These are phyloP conservation scores for Phallusia fumigata DNA, from an alignment of 23 tunicate species.

Conservation along the genomic window DNA sequence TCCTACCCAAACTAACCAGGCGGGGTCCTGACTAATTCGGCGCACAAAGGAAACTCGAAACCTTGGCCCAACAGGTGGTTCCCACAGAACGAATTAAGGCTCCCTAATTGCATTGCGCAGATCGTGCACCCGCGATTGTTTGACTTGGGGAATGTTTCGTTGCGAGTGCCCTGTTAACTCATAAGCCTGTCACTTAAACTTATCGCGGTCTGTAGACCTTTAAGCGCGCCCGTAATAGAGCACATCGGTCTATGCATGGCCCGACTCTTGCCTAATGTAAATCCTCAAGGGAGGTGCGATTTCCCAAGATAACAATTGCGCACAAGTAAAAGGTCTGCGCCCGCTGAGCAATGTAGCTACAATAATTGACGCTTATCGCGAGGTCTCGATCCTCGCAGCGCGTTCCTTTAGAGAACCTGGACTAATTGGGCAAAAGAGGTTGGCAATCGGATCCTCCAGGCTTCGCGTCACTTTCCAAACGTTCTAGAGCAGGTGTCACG, in stretches of 20 bases:
- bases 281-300: neutral
- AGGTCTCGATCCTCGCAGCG: neutral
- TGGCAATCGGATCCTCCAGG: neutral
- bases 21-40: conserved; percentile 7
- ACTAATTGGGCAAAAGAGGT: neutral
- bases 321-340: neutral
- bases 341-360: conserved; percentile 10
- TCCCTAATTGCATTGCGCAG: neutral
- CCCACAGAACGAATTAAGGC: conserved; percentile 9
- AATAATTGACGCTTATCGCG: conserved; percentile 9
- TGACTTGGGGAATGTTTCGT: neutral
- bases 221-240: neutral
- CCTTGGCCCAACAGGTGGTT: conserved; percentile 3
- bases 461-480: neutral
- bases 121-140: neutral
- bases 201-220: neutral
- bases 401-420: neutral
- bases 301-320: conserved; percentile 7
- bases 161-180: conserved; percentile 2
- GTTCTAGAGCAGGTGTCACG: neutral
- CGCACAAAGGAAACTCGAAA: conserved; percentile 1
- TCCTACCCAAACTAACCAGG: conserved; percentile 6
- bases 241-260: neutral
- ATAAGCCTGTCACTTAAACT: conserved; percentile 13
- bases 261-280: neutral